Evolutionary conservation across 2,113 vertebrate species (phyloP).

Genomic region (Tympanuchus pallidicinctus): DNA sequence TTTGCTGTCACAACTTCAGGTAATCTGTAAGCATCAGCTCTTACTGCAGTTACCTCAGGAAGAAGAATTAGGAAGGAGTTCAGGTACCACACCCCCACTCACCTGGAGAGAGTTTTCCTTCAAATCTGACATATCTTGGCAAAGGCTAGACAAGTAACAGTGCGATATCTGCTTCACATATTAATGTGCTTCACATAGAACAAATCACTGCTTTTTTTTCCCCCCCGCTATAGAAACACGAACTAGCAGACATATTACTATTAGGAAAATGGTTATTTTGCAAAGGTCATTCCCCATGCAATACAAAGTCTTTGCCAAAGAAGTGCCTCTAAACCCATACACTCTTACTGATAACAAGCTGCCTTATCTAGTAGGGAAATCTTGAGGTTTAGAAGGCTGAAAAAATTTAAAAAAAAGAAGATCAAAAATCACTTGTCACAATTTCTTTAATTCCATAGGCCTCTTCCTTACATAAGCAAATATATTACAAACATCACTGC

Average conservation of each 20-base stretch:
- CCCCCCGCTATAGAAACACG: background rate
- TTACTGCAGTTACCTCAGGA: background rate
- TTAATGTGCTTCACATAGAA: background rate
- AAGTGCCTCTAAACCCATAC: background rate
- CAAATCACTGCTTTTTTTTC: background rate
- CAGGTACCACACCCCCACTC: background rate
- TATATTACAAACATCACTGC: background rate
- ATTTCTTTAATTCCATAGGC: background rate
- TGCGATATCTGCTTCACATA: background rate
- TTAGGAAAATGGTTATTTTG: background rate
- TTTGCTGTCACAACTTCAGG: background rate
- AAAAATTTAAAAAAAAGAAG: no score
- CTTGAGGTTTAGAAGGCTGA: background rate
- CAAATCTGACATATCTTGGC: background rate
- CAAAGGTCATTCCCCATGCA: background rate
- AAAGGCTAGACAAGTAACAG: background rate
- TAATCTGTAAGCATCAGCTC: background rate
- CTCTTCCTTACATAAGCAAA: background rate
- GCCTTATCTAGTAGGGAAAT: background rate
- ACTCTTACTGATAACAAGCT: background rate
- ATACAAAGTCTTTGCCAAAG: accelerated
- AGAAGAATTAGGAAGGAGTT: background rate
- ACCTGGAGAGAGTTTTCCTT: background rate
- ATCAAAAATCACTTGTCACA: background rate
- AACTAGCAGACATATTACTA: background rate